Conservation (phyloP, 2,888 invertebrate species). For the Trissolcus brochymenae region DNA sequence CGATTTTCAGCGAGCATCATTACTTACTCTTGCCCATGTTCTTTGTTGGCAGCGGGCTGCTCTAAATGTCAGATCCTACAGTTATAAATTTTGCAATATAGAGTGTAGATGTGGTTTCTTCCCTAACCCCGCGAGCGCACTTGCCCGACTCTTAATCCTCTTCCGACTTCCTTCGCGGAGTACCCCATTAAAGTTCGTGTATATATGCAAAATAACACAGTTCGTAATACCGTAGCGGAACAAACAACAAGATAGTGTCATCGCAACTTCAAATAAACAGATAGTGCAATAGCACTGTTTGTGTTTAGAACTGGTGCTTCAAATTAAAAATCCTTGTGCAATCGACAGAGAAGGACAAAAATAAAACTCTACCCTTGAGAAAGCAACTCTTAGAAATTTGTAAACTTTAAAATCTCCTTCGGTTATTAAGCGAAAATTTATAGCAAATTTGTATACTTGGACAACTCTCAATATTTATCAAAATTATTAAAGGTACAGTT, state of each 20-base stretch:
- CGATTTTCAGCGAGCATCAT: slow-evolving; percentile 16
- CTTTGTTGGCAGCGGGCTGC: slow-evolving; percentile 32
- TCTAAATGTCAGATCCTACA: slow-evolving; percentile 39
- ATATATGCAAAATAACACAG: slow-evolving; percentile 38
- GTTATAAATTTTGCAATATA: slow-evolving; percentile 50
- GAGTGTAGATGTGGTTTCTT: slow-evolving; percentile 41
- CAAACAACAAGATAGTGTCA: slow-evolving; percentile 20
- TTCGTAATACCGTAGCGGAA: slow-evolving; percentile 13
- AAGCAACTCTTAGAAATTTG: too few relatives aligned
- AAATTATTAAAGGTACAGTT: too few relatives aligned
- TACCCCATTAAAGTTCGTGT: slow-evolving; percentile 39
- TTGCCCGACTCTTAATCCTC: slow-evolving; percentile 39
- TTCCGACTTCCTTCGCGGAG: slow-evolving; percentile 43
- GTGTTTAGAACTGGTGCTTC: not conserved
- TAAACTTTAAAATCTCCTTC: too few relatives aligned
- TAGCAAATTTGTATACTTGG: too few relatives aligned
- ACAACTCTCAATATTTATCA: too few relatives aligned
- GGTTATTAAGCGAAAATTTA: too few relatives aligned
- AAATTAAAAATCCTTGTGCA: not conserved
- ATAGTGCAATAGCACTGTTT: slow-evolving; percentile 1
- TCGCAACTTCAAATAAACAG: slow-evolving; percentile 31
- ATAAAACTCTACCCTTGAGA: too few relatives aligned
- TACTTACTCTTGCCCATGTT: slow-evolving; percentile 35
- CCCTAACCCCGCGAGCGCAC: slow-evolving; percentile 20
- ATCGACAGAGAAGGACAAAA: too few relatives aligned